Base-by-base conservation (phyloP, 2,797 vertebrate genomes). In the Rhinatrema bivittatum region DNA sequence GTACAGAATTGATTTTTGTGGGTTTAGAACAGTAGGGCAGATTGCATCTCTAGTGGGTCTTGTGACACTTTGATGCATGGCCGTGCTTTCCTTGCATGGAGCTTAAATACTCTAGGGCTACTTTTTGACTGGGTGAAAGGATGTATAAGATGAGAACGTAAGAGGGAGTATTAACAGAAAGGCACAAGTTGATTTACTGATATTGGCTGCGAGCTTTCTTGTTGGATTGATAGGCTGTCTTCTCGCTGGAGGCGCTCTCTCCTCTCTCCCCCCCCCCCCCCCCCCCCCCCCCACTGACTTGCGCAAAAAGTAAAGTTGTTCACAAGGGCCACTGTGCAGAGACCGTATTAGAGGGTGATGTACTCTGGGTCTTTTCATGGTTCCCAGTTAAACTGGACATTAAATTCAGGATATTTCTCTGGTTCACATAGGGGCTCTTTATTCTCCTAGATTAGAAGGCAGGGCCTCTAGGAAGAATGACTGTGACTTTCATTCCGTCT, bases 61-160 rank as follows among this genome's bases (percentile, higher is more conserved):
- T 35, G 43, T 79, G 75, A 62, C 72, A 76, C 53, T 66, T 66
- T 74, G 75, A 72, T 74, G 42, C 78, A 72, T 74, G 55, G 51
- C 67, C 40, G 32, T 46, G 60, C 65, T 65, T 16, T 72, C 58
- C 70, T 72, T 64, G 65, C 50, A 25, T 38, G 44, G 60, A 66
- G 57, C 59, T 64, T 59, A 32, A 65, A 39, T 48, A 62, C 64
- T 79, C 62, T 50, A 55, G 72, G 64, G 61, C 60, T 70, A 36
- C 66, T 65, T 50, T 57, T 53, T 67, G 60, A 25, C 58, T 58
- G 55, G 62, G 42, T 55, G 42, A 60, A 53, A 51, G 50, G 60
- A 53, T 68, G 50, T 57, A 47, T 70, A 32, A 54, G 77, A 61
- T 35, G 28, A 59, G 60, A 56, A 53, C 27, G 1, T 64, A 10